Base-by-base conservation (phyloP, 2,113 vertebrate genomes). In the Phylloscopus trochiloides region DNA sequence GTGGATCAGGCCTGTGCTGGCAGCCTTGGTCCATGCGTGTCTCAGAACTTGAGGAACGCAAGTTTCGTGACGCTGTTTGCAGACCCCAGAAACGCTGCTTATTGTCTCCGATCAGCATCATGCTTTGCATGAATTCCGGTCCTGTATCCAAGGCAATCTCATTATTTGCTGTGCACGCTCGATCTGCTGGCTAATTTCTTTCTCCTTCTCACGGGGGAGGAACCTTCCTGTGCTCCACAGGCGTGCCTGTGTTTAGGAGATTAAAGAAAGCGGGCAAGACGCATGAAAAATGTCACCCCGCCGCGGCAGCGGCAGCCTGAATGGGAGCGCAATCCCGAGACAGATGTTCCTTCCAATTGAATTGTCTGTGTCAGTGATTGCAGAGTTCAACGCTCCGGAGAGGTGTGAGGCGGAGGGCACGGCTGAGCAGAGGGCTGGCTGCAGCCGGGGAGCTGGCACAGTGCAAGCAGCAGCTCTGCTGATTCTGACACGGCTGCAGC, bases 71-170 rank as follows among this genome's bases (percentile, higher is more conserved):
- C 0, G 21, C 77, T 75, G n/a, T 51, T 90, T 74, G 52, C 81
- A 68, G 88, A 84, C 62, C 55, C 61, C 36, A n/a, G 71, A 59
- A 92, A 72, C 10, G 54, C 57, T 3, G 38, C 87, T 82, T 85
- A 68, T 82, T 62, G 24, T 6, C 83, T 72, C 62, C 2, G 10
- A 97, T 95, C 85, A 79, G 84, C 91, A 88, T 66, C 92, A 85
- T 36, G 50, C 94, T 72, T 94, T 54, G 66, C 85, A 36, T 55
- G 67, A 74, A 92, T 94, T 94, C 94, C 26, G 0, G 20, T 17
- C 92, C 54, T 9, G 78, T 96, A 94, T 93, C 90, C 93, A 92
- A 92, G 93, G 96, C 85, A 88, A 86, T 97, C 90, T 91, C 85
- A 88, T 96, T 94, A 91, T 92, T 96, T 94, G 78, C 88, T 80